Percentiles rank a stretch among this genome's conserved stretches.
Evolutionary conservation across 2,888 invertebrate species (phyloP).

Genomic region (Noctuana brunneofusca): DNA sequence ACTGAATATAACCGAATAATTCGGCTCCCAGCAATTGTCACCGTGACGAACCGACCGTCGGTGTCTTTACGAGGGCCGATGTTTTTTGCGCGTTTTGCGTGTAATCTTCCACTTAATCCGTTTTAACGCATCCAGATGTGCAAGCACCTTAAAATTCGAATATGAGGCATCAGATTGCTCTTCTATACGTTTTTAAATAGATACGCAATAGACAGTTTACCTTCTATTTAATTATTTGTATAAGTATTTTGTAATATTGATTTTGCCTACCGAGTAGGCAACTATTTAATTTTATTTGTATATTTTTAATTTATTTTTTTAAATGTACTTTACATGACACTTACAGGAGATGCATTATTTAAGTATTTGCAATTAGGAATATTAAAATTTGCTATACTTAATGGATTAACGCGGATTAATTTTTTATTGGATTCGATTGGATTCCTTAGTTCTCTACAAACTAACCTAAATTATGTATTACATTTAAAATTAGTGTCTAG

Average conservation of each 20-base stretch:
- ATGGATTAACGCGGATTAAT: no score
- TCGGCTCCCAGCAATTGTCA: conserved; percentile 75
- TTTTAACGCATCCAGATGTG: conserved; percentile 81
- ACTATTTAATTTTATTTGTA: no score
- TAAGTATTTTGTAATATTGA: neutral
- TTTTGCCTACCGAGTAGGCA: no score
- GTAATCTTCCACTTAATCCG: conserved; percentile 79
- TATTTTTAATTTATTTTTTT: no score
- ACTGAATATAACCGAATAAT: conserved; percentile 69
- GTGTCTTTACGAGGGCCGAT: conserved; percentile 72
- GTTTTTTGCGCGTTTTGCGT: conserved; percentile 58
- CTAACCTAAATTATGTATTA: no score
- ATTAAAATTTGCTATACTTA: no score
- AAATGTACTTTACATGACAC: no score
- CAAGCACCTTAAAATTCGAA: conserved; percentile 31
- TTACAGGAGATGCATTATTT: no score
- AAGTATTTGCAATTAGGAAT: no score
- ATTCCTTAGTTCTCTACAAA: no score
- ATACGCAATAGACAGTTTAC: neutral
- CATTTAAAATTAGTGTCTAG: no score
- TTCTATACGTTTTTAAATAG: conserved; percentile 22
- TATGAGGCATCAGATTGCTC: conserved; percentile 37
- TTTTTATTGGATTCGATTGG: no score
- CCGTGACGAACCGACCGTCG: conserved; percentile 66
- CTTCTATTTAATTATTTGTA: neutral